Conservation (phyloP, 2,797 vertebrate genomes). For the Selene dorsalis region DNA sequence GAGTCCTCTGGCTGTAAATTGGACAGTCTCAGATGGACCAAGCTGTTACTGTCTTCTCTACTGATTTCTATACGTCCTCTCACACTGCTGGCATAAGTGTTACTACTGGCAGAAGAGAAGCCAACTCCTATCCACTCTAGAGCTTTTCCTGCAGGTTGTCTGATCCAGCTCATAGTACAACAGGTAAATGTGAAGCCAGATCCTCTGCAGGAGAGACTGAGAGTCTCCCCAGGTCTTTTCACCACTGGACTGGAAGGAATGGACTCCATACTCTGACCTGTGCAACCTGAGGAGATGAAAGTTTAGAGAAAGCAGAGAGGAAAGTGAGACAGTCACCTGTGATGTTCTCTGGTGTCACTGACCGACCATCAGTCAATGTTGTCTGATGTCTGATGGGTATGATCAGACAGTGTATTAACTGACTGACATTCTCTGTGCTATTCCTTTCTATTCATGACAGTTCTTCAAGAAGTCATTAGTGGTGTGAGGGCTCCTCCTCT, state of each 20-base stretch:
- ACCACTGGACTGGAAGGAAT: neutral
- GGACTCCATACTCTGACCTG: conserved; percentile 43
- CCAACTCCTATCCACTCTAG: neutral
- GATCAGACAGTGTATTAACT: too few relatives aligned
- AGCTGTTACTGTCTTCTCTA: conserved; percentile 17
- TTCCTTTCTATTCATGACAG: too few relatives aligned
- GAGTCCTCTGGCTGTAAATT: conserved; percentile 50
- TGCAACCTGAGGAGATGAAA: conserved; percentile 23
- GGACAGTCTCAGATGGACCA: neutral
- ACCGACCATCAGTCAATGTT: neutral
- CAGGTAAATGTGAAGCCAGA: conserved; percentile 54
- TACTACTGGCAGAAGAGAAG: neutral
- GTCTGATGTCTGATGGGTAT: too few relatives aligned
- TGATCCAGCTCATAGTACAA: neutral
- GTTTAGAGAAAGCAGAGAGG: neutral
- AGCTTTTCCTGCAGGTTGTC: neutral
- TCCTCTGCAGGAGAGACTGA: conserved; percentile 62
- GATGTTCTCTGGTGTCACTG: neutral
- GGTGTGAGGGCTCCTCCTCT: conserved; percentile 18
- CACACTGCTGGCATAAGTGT: neutral
- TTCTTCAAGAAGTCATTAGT: neutral
- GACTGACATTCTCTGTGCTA: too few relatives aligned
- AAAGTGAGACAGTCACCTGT: neutral
- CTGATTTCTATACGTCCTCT: neutral
- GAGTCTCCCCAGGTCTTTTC: conserved; percentile 40